Base-by-base conservation (phyloP, 2,888 invertebrate species). In the Neoscelio sp. region DNA sequence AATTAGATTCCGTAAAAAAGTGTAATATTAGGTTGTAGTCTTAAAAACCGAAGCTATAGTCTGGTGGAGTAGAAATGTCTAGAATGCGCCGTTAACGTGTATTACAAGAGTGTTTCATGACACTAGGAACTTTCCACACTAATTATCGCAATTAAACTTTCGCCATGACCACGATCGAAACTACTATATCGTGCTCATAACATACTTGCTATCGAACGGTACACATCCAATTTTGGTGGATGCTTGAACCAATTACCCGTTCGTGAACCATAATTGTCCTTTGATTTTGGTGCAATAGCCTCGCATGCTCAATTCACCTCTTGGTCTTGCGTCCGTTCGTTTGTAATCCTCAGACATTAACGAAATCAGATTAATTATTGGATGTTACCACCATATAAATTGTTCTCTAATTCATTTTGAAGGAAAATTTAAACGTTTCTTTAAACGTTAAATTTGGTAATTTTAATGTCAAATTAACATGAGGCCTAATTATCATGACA, bases 141-240 rank as follows among this genome's bases (percentile, higher is more conserved):
- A 74, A 82, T 82, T 80, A 80, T 80, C 70, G 79, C 79, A 82
- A 82, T 82, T 82, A 82, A 82, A 81, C 75, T 82, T 82, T 79
- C 44, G 62, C 56, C 74, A 46, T 68, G 68, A 74, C 67, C 73
- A 70, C 62, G 67, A 60, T 54, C 60, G 56, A 50, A 71, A 52
- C 54, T 62, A 52, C 44, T 65, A 65, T 52, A 65, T 52, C 38
- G 52, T 42, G 58, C 58, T 70, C 30, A 70, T 65, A 65, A 65
- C 65, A 65, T 70, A 70, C 71, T 62, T 71, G 71, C 62, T 44
- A 58, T 62, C 54, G 71, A 71, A 54, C 62, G 62, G 64, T 64
- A 56, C 64, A 62, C 52, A 73, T 73, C 73, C 64, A 73, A 73
- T 73, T 73, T 73, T 73, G 73, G 64, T 56, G 15, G 62, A 73